These are phyloP conservation scores for Amphipoea lucens DNA, from an alignment of 2,888 invertebrate genomes.

Conservation along the genomic window DNA sequence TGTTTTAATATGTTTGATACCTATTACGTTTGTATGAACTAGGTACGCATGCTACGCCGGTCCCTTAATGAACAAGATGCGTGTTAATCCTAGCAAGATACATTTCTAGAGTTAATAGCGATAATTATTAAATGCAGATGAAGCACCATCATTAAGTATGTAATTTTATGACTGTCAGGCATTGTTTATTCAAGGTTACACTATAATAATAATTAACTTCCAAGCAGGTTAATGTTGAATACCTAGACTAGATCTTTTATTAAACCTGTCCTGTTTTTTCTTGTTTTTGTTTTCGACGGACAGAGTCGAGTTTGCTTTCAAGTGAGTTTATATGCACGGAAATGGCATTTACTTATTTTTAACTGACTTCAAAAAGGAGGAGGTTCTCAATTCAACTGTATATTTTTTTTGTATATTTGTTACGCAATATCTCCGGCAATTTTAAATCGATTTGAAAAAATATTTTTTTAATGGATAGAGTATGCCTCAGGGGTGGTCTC, in stretches of 20 bases:
- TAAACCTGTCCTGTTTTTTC: not conserved
- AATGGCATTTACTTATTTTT: not conserved
- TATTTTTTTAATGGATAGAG: no score
- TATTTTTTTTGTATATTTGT: no score
- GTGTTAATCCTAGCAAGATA: not conserved
- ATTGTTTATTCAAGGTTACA: conserved; percentile 34
- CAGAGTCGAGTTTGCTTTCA: not conserved
- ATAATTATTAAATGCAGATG: not conserved
- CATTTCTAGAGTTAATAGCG: not conserved
- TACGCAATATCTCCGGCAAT: no score
- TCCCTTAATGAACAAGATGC: no score
- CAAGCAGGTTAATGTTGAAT: not conserved
- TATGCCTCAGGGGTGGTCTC: no score
- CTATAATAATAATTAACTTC: conserved; percentile 3
- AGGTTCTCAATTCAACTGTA: no score
- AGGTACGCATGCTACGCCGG: no score
- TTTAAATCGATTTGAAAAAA: no score
- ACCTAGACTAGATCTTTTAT: conserved; percentile 20
- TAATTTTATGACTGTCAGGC: conserved; percentile 13
- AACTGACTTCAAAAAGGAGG: no score
- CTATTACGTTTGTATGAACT: no score
- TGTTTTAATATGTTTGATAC: no score
- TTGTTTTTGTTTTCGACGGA: not conserved
- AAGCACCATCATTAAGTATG: conserved; percentile 5
- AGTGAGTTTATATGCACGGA: not conserved